Base-by-base conservation (phyloP, 2,113 vertebrate species). In the Herpetotheres cachinnans region DNA sequence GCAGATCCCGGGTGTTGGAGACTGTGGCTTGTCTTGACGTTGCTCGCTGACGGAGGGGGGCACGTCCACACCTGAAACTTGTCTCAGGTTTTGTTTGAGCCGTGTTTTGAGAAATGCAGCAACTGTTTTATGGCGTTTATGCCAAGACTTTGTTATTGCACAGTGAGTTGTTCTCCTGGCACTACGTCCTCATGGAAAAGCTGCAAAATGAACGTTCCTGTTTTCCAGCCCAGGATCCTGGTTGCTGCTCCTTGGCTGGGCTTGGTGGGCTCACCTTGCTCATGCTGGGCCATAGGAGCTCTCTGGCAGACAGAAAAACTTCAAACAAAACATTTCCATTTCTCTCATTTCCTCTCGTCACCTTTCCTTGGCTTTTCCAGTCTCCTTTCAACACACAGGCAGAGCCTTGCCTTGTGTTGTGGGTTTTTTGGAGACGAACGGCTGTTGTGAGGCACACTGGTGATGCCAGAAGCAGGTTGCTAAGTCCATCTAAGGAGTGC, bases 41-140 rank as follows among this genome's bases (percentile, higher is more conserved):
- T 11, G 19, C 61, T 74, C 0, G 0, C 40, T 46, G 83, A 12
- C 0, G 2, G 49, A 82, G 16, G 5, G 34, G 40, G 34, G 15
- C 71, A 50, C 8, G 4, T 93, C 80, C 38, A 10, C 59, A 13
- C 82, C 76, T 89, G 86, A 76, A 70, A 16, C 46, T 11, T 4
- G 3, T 34, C 86, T 71, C 38, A 3, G 46, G 63, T 59, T 85
- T 63, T 38, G n/a, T 46, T 25, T 46, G 72, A 67, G 62, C 46
- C 16, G 1, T 32, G 32, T 62, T 86, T 24, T 44, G 82, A 74
- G 91, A 63, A 83, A 8, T 27, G n/a, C 74, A 46, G 66, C 40
- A 49, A 56, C 32, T 79, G 26, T 5, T 93, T 10, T 13, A 3
- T 13, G 78, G 29, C 7, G 2, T 55, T 73, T 17, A 0, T 82